Evolutionary conservation across 2,113 vertebrate genomes (phyloP), one percentile per base, ranked within the genome.

Genomic region (Theristicus caerulescens): DNA sequence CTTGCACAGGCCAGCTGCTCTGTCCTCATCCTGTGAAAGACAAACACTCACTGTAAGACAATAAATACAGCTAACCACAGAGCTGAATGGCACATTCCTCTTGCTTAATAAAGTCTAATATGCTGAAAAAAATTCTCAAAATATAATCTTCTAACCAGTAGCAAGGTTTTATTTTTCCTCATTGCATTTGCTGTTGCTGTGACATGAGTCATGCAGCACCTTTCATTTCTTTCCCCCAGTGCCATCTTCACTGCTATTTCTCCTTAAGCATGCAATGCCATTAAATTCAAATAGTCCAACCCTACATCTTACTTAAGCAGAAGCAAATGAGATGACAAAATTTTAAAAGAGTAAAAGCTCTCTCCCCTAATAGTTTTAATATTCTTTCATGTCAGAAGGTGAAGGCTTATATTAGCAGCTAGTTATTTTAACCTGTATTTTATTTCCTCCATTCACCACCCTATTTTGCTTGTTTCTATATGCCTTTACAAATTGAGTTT

Each of bases 121-220:
- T 7, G 32, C 19, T 49, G 32, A 55, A 49, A 14, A 72, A 67
- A 76, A 90, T 46, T n/a, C 13, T 74, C 42, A 62, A 70, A 85
- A 76, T 47, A n/a, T 6, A 67, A 57, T 26, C 29, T 47, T 71
- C 26, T 4, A 77, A 16, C 4, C 29, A 62, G 24, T 8, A 90
- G 47, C 26, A 90, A 67, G 16, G 15, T 62, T 64, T 74, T 69
- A 16, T 59, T 76, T 71, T 88, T 54, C 19, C 29, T 58, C 15
- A 29, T 79, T 71, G 22, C 16, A 21, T 82, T 78, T 84, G 59
- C 29, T 84, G 3, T 70, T 84, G 10, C 42, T 71, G 16, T 64
- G 40, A 76, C 6, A 4, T 16, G 13, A 88, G 44, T n/a, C 24
- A 38, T n/a, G 42, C 0, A 0, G 10, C 29, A 7, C 4, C 54